Conservation (phyloP, 2,888 invertebrate genomes). For the Griposia aprilina region DNA sequence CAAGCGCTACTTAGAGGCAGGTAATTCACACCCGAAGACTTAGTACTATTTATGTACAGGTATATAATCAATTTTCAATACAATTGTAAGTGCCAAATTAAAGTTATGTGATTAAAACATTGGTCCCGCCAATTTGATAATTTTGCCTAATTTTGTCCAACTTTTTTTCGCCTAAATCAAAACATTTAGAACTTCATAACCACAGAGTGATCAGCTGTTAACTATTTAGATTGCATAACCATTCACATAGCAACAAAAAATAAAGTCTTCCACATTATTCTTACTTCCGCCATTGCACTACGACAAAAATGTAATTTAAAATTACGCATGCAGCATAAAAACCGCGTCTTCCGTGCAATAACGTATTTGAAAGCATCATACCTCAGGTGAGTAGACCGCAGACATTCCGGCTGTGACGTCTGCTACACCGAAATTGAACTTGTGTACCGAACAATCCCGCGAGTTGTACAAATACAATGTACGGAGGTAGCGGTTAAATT, state of each 20-base stretch:
- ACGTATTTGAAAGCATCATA: conserved; percentile 60
- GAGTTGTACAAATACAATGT: conserved; percentile 60
- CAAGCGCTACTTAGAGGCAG: too few species aligned
- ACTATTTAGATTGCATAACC: too few species aligned
- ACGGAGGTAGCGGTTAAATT: conserved; percentile 57
- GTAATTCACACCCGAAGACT: too few species aligned
- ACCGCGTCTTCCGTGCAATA: conserved; percentile 55
- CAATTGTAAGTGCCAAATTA: too few species aligned
- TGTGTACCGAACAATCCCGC: conserved; percentile 66
- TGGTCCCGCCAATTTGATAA: too few species aligned
- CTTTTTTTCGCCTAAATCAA: neutral
- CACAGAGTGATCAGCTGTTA: neutral
- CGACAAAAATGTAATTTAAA: conserved; percentile 19
- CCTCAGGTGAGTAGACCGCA: conserved; percentile 65
- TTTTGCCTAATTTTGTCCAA: neutral
- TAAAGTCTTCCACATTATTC: neutral
- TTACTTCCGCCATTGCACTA: neutral
- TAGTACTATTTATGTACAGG: too few species aligned
- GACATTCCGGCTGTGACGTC: conserved; percentile 58
- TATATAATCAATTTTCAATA: too few species aligned
- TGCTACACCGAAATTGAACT: conserved; percentile 66
- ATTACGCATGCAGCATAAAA: conserved; percentile 50
- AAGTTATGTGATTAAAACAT: too few species aligned
- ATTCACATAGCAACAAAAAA: neutral
- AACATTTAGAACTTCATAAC: neutral